Evolutionary conservation across 2,797 vertebrate species (phyloP).

Genomic region (Chloroceryle amazona): DNA sequence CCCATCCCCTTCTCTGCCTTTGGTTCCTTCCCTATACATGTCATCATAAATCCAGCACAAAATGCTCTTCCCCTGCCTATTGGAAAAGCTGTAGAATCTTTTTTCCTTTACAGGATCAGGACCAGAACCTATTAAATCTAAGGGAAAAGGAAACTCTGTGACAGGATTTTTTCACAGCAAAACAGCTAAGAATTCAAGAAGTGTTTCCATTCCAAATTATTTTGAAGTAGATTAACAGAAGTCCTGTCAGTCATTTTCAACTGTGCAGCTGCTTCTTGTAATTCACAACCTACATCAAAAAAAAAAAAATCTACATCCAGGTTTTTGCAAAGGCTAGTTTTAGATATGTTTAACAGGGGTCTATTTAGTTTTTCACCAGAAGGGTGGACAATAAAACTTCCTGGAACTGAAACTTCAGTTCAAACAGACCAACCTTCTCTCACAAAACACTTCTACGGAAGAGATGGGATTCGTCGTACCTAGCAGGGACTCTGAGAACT

Average conservation of each 20-base stretch:
- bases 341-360: background rate
- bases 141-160: background rate
- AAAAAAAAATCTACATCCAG: background rate
- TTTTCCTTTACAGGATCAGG: background rate
- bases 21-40: background rate
- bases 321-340: background rate
- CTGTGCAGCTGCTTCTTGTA: background rate
- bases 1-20: background rate
- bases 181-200: background rate
- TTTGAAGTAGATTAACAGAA: background rate
- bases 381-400: background rate
- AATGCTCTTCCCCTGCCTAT: background rate
- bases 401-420: background rate
- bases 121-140: background rate
- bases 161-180: background rate
- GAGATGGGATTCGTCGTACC: background rate
- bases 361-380: background rate
- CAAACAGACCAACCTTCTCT: background rate
- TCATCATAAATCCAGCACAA: background rate
- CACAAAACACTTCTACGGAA: background rate
- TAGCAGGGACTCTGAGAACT: background rate
- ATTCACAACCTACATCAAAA: background rate
- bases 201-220: background rate
- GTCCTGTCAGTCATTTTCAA: background rate
- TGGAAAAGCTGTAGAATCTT: background rate